Evolutionary conservation across 2,797 vertebrate genomes (phyloP).

Genomic region (Botia almorhae): DNA sequence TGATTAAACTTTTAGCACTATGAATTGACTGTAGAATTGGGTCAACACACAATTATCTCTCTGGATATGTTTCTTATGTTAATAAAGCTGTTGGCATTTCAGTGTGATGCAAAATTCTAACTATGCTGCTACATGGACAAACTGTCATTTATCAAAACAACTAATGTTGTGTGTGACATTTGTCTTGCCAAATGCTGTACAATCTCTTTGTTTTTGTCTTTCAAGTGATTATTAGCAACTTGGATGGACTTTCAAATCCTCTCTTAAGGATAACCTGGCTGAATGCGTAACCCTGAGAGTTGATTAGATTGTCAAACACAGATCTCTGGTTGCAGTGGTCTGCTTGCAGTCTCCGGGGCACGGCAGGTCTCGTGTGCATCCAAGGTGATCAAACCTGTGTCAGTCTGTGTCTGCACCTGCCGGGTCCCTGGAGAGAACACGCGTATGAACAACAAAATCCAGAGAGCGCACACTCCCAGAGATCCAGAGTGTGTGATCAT

Average conservation of each 20-base stretch:
- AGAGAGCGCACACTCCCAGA: constrained; percentile 62
- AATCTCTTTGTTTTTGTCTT: constrained; percentile 19
- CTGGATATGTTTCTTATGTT: constrained; percentile 1
- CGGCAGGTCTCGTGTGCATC: constrained; percentile 69
- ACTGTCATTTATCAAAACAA: neutral
- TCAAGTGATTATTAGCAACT: neutral
- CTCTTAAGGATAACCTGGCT: constrained; percentile 76
- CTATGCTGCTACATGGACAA: too few relatives aligned
- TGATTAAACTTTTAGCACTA: too few relatives aligned
- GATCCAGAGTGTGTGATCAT: constrained; percentile 71
- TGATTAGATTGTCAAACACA: constrained; percentile 76
- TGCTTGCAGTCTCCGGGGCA: constrained; percentile 65
- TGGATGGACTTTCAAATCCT: constrained; percentile 69
- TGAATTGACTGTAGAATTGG: too few relatives aligned
- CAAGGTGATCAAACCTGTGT: constrained; percentile 81
- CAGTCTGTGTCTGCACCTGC: constrained; percentile 74
- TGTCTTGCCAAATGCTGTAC: too few relatives aligned
- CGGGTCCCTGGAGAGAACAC: constrained; percentile 69
- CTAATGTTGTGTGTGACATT: neutral
- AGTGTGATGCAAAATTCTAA: too few relatives aligned
- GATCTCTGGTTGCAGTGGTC: constrained; percentile 66
- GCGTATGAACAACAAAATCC: constrained; percentile 73
- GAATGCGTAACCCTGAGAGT: constrained; percentile 75
- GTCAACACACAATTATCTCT: too few relatives aligned
- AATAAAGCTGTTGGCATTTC: constrained; percentile 3